Evolutionary conservation across 1,140 invertebrate genomes (phyloP), one percentile per base, ranked within the genome.

Genomic region (Scylla paramamosain): DNA sequence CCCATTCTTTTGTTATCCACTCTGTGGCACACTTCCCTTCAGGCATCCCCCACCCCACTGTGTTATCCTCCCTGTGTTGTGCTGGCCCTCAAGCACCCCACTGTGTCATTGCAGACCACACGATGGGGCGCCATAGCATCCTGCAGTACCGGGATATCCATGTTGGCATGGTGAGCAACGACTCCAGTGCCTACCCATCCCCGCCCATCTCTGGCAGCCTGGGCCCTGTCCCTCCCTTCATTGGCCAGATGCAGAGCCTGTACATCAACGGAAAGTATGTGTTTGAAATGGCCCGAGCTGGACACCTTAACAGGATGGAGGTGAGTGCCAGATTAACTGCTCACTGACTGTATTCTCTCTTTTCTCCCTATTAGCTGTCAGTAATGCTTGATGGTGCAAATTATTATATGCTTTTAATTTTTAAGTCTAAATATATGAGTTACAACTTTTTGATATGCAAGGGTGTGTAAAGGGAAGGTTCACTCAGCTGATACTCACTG

Each of bases 161-260:
- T 87, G 84, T 96, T 28, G 95, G 95, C 16, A 95, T 96, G 91
- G 86, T 96, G 67, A 90, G 91, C 29, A 93, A 95, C 67, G 95
- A 96, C 94, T 98, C 4, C 98, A 67, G 59, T 29, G 67, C 87
- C 28, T 32, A 48, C 8, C 8, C 88, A 28, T 83, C 93, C 83
- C 52, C 32, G 39, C 45, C 88, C 29, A n/a, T 87, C n/a, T 90
- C 93, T 52, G n/a, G 59, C 1, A 83, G 20, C 16, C 93, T 67
- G 4, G 91, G 83, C 25, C 86, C 91, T 48, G 86, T 95, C n/a
- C 91, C 94, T 4, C 86, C 96, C 96, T 99, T 99, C 96, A 98
- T 99, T 20, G 99, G 99, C 0, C 98, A 98, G 96, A 98, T 99
- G 96, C 99, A 99, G 97, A 99, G 99, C 96, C 98, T 99, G 96